phyloP scores from a whole-genome alignment of 2,113 vertebrate species.

The Lipophrys pholis region DNA sequence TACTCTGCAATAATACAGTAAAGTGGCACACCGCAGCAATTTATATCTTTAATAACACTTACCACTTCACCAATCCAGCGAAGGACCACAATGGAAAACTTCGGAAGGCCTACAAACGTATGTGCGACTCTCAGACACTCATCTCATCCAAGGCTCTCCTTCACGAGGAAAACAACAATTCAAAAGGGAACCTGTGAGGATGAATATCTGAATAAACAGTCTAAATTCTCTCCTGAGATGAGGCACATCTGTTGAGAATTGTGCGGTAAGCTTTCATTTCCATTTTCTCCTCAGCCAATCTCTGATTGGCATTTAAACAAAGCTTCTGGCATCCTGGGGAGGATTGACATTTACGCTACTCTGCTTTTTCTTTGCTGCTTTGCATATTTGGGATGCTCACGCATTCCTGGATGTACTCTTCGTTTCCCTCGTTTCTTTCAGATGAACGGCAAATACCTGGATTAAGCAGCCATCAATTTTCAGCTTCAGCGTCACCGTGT shows the following conservation, averaged over 20 bases:
- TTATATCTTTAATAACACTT: constrained; percentile 49
- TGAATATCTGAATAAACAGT: constrained; percentile 50
- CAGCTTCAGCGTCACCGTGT: background rate
- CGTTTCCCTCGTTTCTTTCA: background rate
- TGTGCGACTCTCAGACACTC: background rate
- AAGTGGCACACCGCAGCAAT: constrained; percentile 56
- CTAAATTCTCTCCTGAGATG: constrained; percentile 38
- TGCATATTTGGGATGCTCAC: constrained; percentile 49
- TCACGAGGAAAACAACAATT: constrained; percentile 3
- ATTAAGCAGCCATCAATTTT: constrained; percentile 3
- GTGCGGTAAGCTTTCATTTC: constrained; percentile 44
- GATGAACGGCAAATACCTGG: background rate
- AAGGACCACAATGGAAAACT: constrained; percentile 7
- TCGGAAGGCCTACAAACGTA: background rate
- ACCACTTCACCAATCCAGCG: constrained; percentile 16
- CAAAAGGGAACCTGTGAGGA: constrained; percentile 18
- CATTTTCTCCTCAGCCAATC: constrained; percentile 51
- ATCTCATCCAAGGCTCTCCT: background rate
- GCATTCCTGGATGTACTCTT: constrained; percentile 12
- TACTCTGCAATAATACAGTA: constrained; percentile 63
- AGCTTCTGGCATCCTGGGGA: constrained; percentile 57
- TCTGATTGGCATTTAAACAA: constrained; percentile 68
- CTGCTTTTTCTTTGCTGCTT: constrained; percentile 11
- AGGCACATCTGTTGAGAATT: constrained; percentile 62
- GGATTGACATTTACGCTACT: constrained; percentile 48